Evolutionary conservation across 2,113 vertebrate genomes (phyloP), one percentile per base, ranked within the genome.

Genomic region (Oreochromis spilurus): DNA sequence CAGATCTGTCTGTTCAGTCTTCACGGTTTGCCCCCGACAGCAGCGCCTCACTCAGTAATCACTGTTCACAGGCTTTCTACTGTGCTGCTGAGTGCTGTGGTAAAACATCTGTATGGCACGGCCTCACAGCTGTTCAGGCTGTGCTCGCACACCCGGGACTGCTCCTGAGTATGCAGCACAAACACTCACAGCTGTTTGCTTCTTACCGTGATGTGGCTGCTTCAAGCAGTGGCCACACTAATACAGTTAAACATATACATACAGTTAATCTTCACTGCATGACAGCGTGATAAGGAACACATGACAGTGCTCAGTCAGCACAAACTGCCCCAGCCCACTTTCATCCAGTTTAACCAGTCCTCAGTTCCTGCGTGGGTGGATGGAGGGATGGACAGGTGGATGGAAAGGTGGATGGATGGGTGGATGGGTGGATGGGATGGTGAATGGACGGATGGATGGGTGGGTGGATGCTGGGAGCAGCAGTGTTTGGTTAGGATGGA

Each of bases 391-490:
- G 2, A 21, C 5, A 5, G 52, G 3, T 50, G 48, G 7, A 19
- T 19, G 34, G 34, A 7, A 26, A 26, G 24, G 24, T 26, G 24
- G 38, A 40, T 40, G 38, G 2, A 21, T 34, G 31, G 31, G 6
- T 7, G 54, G 26, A 3, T 16, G 26, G 54, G 3, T 57, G 21
- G 54, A 2, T 55, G 11, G 21, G 53, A n/a, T n/a, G 50, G 19
- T 52, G 50, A 10, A 5, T 0, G 6, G 53, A 13, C 0, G 0
- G 52, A 0, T 24, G 57, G 9, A 7, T 62, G 60, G 17, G 4
- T 38, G 60, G 60, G 60, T 65, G 10, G 60, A n/a, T 70, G 36
- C 7, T 70, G 65, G 65, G n/a, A 14, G 65, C 65, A 70, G 65
- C n/a, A 13, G 5, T 70, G n/a, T 24, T 16, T 26, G 38, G 65